Evolutionary conservation across 2,113 vertebrate species (phyloP).

Genomic region (Tamias sibiricus): DNA sequence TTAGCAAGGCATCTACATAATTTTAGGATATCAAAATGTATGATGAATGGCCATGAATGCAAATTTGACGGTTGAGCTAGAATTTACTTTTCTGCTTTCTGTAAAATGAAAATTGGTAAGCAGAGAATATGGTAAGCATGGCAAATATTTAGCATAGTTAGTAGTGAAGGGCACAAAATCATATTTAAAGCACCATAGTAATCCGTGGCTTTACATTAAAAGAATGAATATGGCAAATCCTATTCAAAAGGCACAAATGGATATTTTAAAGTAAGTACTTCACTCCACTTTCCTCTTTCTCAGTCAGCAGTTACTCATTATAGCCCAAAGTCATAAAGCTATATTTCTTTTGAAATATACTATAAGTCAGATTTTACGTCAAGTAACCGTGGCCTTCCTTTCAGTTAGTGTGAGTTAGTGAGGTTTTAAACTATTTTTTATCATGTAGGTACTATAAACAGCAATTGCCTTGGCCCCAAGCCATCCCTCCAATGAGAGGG

Average conservation of each 20-base stretch:
- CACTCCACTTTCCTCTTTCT: not conserved
- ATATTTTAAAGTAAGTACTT: not conserved
- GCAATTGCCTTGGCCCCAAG: not conserved
- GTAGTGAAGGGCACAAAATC: not conserved
- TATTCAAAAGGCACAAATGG: not conserved
- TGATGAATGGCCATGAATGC: not conserved
- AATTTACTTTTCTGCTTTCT: not conserved
- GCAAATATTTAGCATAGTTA: not conserved
- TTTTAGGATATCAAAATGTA: not conserved
- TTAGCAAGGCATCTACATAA: not conserved
- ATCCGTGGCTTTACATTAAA: not conserved
- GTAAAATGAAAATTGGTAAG: constrained; percentile 31
- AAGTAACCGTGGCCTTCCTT: constrained; percentile 39
- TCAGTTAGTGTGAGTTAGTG: constrained; percentile 45
- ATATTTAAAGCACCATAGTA: not conserved
- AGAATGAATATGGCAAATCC: constrained; percentile 28
- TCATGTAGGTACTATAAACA: constrained; percentile 40
- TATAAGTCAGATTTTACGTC: constrained; percentile 68
- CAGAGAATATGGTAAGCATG: not conserved
- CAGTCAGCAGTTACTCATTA: constrained; percentile 15
- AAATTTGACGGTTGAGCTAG: not conserved
- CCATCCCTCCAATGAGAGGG: not conserved
- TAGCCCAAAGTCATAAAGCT: constrained; percentile 23
- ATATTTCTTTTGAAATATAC: constrained; percentile 64
- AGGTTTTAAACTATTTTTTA: constrained; percentile 51